These are phyloP conservation scores for Acanthurus leucopareius DNA, from an alignment of 2,797 vertebrate species.

Conservation along the genomic window DNA sequence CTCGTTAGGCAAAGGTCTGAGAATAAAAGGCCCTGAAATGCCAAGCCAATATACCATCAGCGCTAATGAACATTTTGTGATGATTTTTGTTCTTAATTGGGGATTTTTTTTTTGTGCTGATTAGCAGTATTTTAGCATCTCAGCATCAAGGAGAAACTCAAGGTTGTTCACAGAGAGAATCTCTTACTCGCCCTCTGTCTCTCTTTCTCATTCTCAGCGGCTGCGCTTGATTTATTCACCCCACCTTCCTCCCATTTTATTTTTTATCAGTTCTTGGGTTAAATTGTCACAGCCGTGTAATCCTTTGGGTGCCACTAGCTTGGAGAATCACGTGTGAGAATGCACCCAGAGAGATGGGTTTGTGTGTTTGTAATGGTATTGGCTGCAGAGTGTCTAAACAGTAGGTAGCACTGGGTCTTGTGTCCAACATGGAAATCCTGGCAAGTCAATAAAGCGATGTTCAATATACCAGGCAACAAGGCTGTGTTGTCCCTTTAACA, in stretches of 20 bases:
- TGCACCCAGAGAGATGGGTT: slow-evolving; percentile 10
- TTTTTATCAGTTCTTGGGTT: slow-evolving; percentile 67
- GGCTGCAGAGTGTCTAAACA: slow-evolving; percentile 38
- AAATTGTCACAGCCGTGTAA: slow-evolving; percentile 75
- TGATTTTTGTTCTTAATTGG: slow-evolving; percentile 73
- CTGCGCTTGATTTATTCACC: slow-evolving; percentile 69
- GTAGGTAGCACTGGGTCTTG: slow-evolving; percentile 40
- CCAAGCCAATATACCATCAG: slow-evolving; percentile 67
- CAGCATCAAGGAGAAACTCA: slow-evolving; percentile 75
- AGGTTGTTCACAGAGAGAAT: slow-evolving; percentile 72
- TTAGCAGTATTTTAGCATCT: slow-evolving; percentile 72
- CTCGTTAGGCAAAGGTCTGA: slow-evolving; percentile 72
- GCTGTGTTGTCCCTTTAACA: slow-evolving; percentile 64
- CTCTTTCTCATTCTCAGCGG: slow-evolving; percentile 30
- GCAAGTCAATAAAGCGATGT: slow-evolving; percentile 66
- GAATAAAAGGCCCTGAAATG: slow-evolving; percentile 69
- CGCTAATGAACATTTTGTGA: slow-evolving; percentile 72
- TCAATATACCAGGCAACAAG: slow-evolving; percentile 43
- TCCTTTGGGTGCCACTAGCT: slow-evolving; percentile 69
- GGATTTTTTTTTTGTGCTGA: slow-evolving; percentile 68
- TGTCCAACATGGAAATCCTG: slow-evolving; percentile 63
- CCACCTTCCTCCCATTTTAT: slow-evolving; percentile 42
- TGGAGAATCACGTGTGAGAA: slow-evolving; percentile 49
- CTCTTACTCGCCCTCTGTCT: slow-evolving; percentile 43
- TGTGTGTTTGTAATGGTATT: slow-evolving; percentile 33